Evolutionary conservation across 2,797 vertebrate species (phyloP).

Genomic region (Danio jaintianensis): DNA sequence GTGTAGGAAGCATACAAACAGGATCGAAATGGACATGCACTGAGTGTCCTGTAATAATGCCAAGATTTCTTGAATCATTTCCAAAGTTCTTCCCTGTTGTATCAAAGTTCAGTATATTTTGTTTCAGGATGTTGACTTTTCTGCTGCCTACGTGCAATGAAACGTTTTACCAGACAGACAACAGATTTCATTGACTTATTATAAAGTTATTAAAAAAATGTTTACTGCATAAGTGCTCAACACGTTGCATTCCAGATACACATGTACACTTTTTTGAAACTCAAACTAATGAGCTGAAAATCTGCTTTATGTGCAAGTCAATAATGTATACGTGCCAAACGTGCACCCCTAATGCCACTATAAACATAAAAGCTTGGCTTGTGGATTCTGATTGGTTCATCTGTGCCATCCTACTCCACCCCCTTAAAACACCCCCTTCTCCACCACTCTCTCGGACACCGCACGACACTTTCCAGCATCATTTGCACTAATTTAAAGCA

Average conservation of each 20-base stretch:
- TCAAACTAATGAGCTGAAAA: slow-evolving; percentile 3
- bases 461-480: background rate
- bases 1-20: background rate
- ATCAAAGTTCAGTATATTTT: slow-evolving; percentile 44
- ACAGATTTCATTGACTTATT: background rate
- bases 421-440: slow-evolving; percentile 15
- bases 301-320: slow-evolving; percentile 46
- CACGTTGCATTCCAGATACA: no score
- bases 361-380: slow-evolving; percentile 70
- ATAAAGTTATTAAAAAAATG: background rate
- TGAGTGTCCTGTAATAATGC: slow-evolving; percentile 1
- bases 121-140: slow-evolving; percentile 52
- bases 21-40: background rate
- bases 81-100: slow-evolving; percentile 4
- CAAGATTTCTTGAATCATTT: slow-evolving; percentile 17
- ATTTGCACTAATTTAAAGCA: background rate
- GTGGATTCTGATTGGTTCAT: slow-evolving; percentile 65
- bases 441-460: background rate
- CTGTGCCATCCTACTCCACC: slow-evolving; percentile 76
- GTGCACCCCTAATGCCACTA: slow-evolving; percentile 38
- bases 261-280: background rate
- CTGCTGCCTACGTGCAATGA: slow-evolving; percentile 46
- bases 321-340: slow-evolving; percentile 60
- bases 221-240: no score
- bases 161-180: background rate